Evolutionary conservation across 2,797 vertebrate species (phyloP), one percentile per base, ranked within the genome.

Genomic region (Taeniopygia guttata): DNA sequence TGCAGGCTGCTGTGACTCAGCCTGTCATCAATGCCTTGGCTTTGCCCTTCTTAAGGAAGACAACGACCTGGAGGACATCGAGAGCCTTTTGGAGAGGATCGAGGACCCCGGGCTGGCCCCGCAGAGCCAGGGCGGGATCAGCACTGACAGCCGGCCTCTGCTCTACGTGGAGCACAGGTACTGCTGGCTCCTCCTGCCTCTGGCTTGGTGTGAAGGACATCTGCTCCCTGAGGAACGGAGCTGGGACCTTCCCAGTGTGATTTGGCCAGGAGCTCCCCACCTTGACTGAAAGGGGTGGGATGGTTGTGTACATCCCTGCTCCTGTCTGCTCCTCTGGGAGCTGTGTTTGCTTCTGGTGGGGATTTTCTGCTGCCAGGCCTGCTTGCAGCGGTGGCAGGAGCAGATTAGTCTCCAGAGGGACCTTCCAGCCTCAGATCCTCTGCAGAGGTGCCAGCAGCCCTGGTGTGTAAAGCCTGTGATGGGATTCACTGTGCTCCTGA

Each of bases 101-200:
- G 98, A 99, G 93, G 98, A 98, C 43, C 94, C 96, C 45, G 97
- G 98, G 60, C 94, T 97, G n/a, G 95, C 92, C 12, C 94, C 97
- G 74, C 98, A 93, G 95, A 98, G 67, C 91, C 98, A 97, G n/a
- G 94, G 97, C 6, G 97, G 95, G 38, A 68, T 98, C 16, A 95
- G 66, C 4, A 34, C 95, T 1, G 98, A 98, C 86, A 97, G 95
- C 94, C 98, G 98, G 91, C 97, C 98, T 2, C 94, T 99, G 23
- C 97, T 99, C 9, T 98, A 99, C 1, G 98, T 99, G 62, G 99
- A 99, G 91, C 99, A 99, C 98, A 98, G 99, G 99, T 99, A 91
- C 64, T 8, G 26, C 78, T 87, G 34, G 1, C 22, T 62, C 63
- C 42, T 13, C 6, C 52, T 3, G 5, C 1, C 51, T 5, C 45